Percentiles rank a stretch among this genome's conserved stretches.
Conservation (phyloP, 2,888 invertebrate species). For the Nomada flava region DNA sequence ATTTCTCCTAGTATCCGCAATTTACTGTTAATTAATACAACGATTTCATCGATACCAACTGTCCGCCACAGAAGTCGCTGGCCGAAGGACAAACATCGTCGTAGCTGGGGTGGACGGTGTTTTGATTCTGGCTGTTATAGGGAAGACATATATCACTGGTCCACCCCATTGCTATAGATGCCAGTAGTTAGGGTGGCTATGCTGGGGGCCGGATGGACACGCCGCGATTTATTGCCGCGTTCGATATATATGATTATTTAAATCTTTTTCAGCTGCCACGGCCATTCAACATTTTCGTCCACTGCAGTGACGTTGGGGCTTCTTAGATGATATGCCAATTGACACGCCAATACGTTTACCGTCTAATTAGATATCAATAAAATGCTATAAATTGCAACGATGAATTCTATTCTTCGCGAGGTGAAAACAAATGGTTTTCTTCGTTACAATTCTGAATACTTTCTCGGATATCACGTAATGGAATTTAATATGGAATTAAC, state of each 20-base stretch:
- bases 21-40: constrained; percentile 71
- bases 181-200: constrained; percentile 77
- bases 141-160: constrained; percentile 82
- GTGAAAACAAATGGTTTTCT: too few relatives aligned
- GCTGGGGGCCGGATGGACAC: constrained; percentile 75
- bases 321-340: neutral
- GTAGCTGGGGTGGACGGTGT: constrained; percentile 73
- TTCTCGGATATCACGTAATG: too few relatives aligned
- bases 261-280: constrained; percentile 67
- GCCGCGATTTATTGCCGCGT: constrained; percentile 76
- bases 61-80: constrained; percentile 59
- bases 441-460: too few relatives aligned
- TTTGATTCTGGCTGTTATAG: constrained; percentile 83
- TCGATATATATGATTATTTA: constrained; percentile 80
- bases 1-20: constrained; percentile 33
- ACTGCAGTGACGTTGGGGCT: neutral
- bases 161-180: constrained; percentile 77
- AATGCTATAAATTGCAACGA: too few relatives aligned
- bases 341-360: too few relatives aligned
- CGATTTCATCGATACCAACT: constrained; percentile 65
- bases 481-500: too few relatives aligned
- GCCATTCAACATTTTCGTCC: constrained; percentile 44
- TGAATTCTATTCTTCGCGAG: too few relatives aligned
- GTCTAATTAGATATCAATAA: too few relatives aligned
- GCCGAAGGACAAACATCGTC: constrained; percentile 74